Conservation (phyloP, 2,888 invertebrate species). For the Spialia ferax region DNA sequence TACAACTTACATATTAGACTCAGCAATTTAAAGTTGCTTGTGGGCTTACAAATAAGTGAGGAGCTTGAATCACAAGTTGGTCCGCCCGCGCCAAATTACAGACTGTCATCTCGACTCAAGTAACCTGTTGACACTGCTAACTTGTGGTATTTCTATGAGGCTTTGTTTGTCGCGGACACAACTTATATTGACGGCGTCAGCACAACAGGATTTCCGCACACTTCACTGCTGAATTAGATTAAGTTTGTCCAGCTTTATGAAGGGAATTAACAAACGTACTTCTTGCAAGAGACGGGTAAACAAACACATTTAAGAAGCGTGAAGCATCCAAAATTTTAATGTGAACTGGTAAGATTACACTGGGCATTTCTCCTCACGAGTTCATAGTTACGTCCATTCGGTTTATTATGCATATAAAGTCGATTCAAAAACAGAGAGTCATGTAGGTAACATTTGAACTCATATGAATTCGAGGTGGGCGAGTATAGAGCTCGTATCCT, state of each 20-base stretch:
- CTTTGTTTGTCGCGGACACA: slow-evolving; percentile 66
- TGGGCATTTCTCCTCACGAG: too few species aligned
- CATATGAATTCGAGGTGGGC: slow-evolving; percentile 35
- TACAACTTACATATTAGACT: slow-evolving; percentile 73
- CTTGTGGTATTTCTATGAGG: slow-evolving; percentile 67
- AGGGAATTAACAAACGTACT: not conserved
- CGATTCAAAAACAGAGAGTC: slow-evolving; percentile 33
- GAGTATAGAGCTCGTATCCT: slow-evolving; percentile 50
- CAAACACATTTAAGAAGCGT: not conserved
- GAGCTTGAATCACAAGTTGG: slow-evolving; percentile 70
- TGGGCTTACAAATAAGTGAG: slow-evolving; percentile 75
- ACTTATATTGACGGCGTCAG: slow-evolving; percentile 53
- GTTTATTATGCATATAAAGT: slow-evolving; percentile 22
- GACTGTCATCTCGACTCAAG: slow-evolving; percentile 79
- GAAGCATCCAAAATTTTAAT: too few species aligned
- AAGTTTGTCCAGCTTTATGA: not conserved
- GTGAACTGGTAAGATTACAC: too few species aligned
- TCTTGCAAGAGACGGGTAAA: not conserved
- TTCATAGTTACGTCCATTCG: not conserved
- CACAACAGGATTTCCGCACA: slow-evolving; percentile 19
- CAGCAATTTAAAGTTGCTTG: slow-evolving; percentile 77
- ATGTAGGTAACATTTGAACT: slow-evolving; percentile 34
- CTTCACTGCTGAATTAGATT: slow-evolving; percentile 16
- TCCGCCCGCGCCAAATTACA: slow-evolving; percentile 77
- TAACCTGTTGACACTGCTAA: slow-evolving; percentile 81